Base-by-base conservation (phyloP, 2,113 vertebrate genomes). In the Pterocles burchelli region DNA sequence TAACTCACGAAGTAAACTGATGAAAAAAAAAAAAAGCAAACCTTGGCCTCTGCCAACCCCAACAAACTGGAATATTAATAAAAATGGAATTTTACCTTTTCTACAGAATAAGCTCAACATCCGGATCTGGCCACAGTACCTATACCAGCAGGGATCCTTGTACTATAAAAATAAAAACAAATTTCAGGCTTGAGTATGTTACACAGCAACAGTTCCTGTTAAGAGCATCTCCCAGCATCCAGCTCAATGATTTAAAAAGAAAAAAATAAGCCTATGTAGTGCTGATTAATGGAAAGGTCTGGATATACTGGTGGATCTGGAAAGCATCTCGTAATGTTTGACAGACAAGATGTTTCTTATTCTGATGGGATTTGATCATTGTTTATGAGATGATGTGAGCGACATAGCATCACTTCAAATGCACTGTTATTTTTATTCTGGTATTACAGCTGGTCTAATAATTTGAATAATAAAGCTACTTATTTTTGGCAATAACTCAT, bases 351-450 rank as follows among this genome's bases (percentile, higher is more conserved):
- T 81, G 76, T 75, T 95, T 97, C 90, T 87, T 95, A 92, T 85
- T 95, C 92, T 94, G 83, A 81, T 76, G 92, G 80, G 85, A 93
- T 96, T 94, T 96, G 79, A 94, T 95, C 83, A 84, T 61, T 90
- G 85, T 94, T 96, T 96, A 90, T 91, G 76, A 93, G 81, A 93
- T 93, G 55, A 81, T 90, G 36, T 61, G 90, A 95, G 83, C 94
- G 90, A 90, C 95, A 89, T 72, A 87, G 33, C 90, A 79, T 78
- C 80, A 70, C 67, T 89, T 89, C 48, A 57, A 71, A 94, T 75
- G 33, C 25, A 74, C 68, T 90, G 62, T 84, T 96, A 91, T 87
- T 94, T 96, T 90, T 94, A 87, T 70, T 38, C 73, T 45, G 67
- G 46, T 48, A n/a, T 87, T 95, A 82, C 76, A 94, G 95, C 92